Evolutionary conservation across 1,140 invertebrate genomes (phyloP), one percentile per base, ranked within the genome.

Genomic region (Heliconius hewitsoni): DNA sequence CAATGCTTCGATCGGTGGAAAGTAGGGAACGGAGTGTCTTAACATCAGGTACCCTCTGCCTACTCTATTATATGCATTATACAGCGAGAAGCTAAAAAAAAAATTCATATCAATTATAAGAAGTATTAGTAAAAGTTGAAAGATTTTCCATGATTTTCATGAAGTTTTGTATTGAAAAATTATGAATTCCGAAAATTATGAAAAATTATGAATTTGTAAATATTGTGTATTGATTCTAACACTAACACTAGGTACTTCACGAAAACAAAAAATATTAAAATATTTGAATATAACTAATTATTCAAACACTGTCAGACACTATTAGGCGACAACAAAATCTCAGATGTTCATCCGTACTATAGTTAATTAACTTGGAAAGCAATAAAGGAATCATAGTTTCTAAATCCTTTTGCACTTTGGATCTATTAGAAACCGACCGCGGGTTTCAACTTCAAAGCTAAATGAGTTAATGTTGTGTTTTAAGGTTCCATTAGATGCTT

Each of bases 361-460:
- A 66, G 27, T 27, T 66, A 66, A 66, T 66, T 66, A 66, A 66
- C n/a, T 27, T 66, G 60, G 16, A 66, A 66, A 34, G 39, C 71
- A 72, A 72, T 42, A 72, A 27, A 73, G 72, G 72, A 73, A 73
- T 73, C 23, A 66, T 27, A 66, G 60, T 66, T 66, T 23, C 11
- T 66, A 66, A 66, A 66, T 66, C 23, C n/a, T 66, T 66, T 66
- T 27, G 60, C 23, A 66, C 60, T 66, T 66, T 66, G 23, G 3
- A 66, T 66, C 60, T 66, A 66, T 66, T 66, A 66, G 72, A 50
- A 8, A 73, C 19, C 72, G 72, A 73, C 42, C 42, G 71, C 71
- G 72, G 72, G 30, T 52, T 11, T 50, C 9, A 27, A 50, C 72
- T 52, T 73, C 42, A 73, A 73, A 73, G 72, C 42, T 30, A 30